phyloP scores from a whole-genome alignment of 1,140 invertebrate genomes.

The Drosophila orena region DNA sequence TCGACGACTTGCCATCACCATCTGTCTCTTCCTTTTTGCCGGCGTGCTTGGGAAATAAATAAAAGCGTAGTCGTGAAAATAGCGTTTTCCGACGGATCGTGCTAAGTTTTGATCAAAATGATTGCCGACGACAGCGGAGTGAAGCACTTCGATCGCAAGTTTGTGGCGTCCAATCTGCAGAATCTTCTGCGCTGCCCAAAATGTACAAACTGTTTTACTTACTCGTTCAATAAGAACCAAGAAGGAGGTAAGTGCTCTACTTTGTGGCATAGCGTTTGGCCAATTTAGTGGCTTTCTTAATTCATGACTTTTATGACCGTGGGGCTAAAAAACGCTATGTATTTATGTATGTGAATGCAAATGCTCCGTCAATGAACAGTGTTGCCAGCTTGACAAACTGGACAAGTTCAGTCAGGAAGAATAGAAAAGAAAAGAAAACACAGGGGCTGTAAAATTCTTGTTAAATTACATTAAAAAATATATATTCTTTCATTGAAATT shows the following conservation, averaged over 20 bases:
- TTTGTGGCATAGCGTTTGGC: no score
- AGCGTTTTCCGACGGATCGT: not conserved
- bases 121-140: constrained; percentile 32
- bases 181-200: constrained; percentile 58
- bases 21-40: not conserved
- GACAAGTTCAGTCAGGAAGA: not conserved
- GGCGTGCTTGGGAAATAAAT: not conserved
- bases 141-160: constrained; percentile 66
- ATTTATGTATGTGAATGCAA: no score
- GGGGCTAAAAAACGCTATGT: not conserved
- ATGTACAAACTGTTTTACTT: constrained; percentile 40
- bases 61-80: not conserved
- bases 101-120: constrained; percentile 1
- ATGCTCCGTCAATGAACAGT: not conserved
- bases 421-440: not conserved
- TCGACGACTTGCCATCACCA: not conserved
- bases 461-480: no score
- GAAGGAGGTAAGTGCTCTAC: constrained; percentile 13
- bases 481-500: no score
- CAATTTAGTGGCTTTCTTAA: not conserved
- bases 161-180: constrained; percentile 59
- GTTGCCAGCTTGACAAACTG: constrained; percentile 6
- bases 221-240: not conserved
- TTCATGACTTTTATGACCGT: not conserved
- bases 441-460: no score